Conservation (phyloP, 2,888 invertebrate genomes). For the Tridacna crocea region DNA sequence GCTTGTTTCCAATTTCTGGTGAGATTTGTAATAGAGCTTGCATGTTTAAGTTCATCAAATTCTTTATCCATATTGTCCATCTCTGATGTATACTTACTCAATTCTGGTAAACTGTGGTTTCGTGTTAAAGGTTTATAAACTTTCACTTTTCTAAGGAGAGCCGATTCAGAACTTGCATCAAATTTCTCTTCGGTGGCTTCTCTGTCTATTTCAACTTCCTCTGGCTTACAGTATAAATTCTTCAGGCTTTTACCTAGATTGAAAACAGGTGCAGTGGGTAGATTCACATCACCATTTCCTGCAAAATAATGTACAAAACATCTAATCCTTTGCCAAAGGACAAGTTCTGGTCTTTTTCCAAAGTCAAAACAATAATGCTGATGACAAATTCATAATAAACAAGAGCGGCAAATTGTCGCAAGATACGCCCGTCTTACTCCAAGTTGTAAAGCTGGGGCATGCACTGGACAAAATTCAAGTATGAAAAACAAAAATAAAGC, state of each 20-base stretch:
- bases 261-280: constrained; percentile 21
- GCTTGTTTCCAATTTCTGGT: neutral
- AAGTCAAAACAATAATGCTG: too few relatives aligned
- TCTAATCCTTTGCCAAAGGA: too few relatives aligned
- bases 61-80: neutral
- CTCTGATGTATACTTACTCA: neutral
- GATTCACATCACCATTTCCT: neutral
- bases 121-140: neutral
- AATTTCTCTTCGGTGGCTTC: neutral
- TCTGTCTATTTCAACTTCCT: neutral
- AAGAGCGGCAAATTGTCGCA: too few relatives aligned
- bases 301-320: too few relatives aligned
- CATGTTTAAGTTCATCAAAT: neutral
- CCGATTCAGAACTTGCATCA: neutral
- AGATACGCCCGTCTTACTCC: too few relatives aligned
- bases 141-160: constrained; percentile 1
- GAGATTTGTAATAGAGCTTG: neutral
- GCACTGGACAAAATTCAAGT: too few relatives aligned
- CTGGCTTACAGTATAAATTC: constrained; percentile 15
- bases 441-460: too few relatives aligned
- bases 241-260: constrained; percentile 31
- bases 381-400: too few relatives aligned
- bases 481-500: too few relatives aligned
- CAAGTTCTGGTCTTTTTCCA: too few relatives aligned
- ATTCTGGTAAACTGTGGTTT: constrained; percentile 11